Percentiles rank a stretch among this genome's conserved stretches.
Conservation (phyloP, 2,797 vertebrate species). For the Merluccius polli region DNA sequence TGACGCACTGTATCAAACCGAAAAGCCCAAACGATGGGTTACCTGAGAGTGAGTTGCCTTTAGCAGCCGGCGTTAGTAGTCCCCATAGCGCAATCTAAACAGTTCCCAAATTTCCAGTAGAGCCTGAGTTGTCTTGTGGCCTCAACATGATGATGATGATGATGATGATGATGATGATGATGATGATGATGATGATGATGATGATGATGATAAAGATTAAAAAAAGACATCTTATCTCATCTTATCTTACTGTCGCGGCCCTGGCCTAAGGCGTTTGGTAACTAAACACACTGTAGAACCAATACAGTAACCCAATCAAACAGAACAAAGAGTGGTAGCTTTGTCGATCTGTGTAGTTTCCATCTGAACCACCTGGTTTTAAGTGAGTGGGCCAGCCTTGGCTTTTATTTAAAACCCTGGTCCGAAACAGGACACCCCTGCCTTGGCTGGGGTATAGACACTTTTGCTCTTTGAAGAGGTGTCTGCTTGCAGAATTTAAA, state of each 20-base stretch:
- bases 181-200: no score
- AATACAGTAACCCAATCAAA: not conserved
- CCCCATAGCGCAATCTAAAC: not conserved
- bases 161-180: no score
- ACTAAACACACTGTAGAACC: not conserved
- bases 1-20: not conserved
- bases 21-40: not conserved
- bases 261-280: not conserved
- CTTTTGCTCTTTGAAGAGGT: constrained; percentile 61
- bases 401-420: constrained; percentile 1
- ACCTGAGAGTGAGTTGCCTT: no score
- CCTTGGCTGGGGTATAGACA: not conserved
- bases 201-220: no score
- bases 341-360: not conserved
- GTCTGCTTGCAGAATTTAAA: constrained; percentile 50
- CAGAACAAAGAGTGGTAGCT: not conserved
- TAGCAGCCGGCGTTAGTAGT: no score
- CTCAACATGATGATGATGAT: no score
- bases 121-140: no score
- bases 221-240: not conserved
- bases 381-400: constrained; percentile 41
- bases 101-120: not conserved
- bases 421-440: not conserved
- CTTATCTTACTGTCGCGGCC: no score
- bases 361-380: constrained; percentile 48